Conservation (phyloP, 2,797 vertebrate genomes). For the Sphenodon punctatus region DNA sequence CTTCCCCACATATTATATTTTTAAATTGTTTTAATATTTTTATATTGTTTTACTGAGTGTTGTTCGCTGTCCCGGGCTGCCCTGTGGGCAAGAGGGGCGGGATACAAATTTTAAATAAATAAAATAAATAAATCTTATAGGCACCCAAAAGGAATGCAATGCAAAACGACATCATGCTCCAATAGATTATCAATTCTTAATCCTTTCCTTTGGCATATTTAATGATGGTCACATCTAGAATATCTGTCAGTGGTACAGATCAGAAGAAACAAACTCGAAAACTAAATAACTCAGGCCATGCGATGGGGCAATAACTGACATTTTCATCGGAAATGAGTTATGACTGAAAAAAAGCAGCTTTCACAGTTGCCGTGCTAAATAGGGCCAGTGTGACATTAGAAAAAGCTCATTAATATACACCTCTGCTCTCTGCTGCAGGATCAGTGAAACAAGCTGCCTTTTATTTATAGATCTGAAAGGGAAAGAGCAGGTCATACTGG, state of each 20-base stretch:
- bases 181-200: conserved; percentile 60
- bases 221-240: conserved; percentile 71
- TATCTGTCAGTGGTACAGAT: conserved; percentile 79
- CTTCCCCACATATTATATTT: background rate
- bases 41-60: too few species aligned
- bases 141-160: conserved; percentile 50
- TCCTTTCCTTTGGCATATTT: conserved; percentile 55
- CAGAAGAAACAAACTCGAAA: conserved; percentile 82
- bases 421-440: conserved; percentile 67
- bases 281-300: conserved; percentile 56
- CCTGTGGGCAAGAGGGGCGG: too few species aligned
- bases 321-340: conserved; percentile 87
- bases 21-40: too few species aligned
- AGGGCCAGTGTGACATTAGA: conserved; percentile 82
- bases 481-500: conserved; percentile 69
- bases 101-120: too few species aligned
- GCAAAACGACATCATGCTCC: conserved; percentile 36
- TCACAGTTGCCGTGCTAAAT: conserved; percentile 76
- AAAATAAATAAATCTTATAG: too few species aligned
- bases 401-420: conserved; percentile 82
- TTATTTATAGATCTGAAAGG: conserved; percentile 75
- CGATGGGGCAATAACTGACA: conserved; percentile 74
- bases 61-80: too few species aligned
- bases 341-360: conserved; percentile 83
- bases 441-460: conserved; percentile 81